These are phyloP conservation scores for Daubentonia madagascariensis DNA, from an alignment of 2,113 vertebrate species.

Conservation along the genomic window DNA sequence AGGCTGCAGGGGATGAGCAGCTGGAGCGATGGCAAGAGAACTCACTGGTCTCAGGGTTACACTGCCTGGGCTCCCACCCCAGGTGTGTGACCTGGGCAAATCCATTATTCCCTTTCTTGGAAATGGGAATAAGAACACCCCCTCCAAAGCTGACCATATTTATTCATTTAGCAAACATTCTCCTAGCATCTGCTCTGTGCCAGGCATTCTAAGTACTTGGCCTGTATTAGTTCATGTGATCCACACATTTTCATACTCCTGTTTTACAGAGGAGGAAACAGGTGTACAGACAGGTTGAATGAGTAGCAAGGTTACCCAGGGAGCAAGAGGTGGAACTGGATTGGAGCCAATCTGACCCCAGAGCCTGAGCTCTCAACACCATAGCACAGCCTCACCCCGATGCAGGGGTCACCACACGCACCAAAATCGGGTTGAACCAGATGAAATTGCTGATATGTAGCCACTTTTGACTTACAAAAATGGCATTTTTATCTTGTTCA, in stretches of 20 bases:
- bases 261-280: not conserved
- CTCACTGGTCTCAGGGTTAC: not conserved
- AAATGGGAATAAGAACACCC: not conserved
- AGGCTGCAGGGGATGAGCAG: not conserved
- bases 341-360: not conserved
- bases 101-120: not conserved
- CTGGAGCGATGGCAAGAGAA: not conserved
- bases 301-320: not conserved
- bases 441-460: not conserved
- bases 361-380: not conserved
- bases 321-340: not conserved
- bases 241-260: not conserved
- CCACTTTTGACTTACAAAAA: not conserved
- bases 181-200: not conserved
- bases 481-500: not conserved
- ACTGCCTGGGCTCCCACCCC: not conserved
- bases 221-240: not conserved
- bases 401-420: rapidly evolving
- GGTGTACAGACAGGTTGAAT: not conserved
- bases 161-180: not conserved
- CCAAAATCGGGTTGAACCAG: not conserved
- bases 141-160: not conserved
- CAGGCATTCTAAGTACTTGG: not conserved
- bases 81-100: not conserved
- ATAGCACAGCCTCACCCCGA: not conserved